Evolutionary conservation across 2,797 vertebrate genomes (phyloP).

Genomic region (Hafferia zeledoni): DNA sequence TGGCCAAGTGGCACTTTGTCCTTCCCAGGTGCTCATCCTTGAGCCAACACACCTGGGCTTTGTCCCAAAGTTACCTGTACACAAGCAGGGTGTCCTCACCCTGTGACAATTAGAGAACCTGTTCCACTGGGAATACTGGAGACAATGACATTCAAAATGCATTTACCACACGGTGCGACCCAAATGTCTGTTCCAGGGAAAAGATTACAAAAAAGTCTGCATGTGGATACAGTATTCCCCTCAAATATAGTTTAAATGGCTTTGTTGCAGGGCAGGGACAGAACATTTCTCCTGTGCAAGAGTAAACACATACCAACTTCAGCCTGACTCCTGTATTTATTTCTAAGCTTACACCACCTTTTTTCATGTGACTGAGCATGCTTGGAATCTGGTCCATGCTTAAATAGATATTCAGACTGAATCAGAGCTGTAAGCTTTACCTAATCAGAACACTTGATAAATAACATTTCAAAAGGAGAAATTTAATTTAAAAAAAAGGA

Average conservation of each 20-base stretch:
- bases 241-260: neutral
- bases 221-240: neutral
- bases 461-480: neutral
- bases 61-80: neutral
- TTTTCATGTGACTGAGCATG: neutral
- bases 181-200: neutral
- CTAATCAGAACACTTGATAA: neutral
- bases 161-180: neutral
- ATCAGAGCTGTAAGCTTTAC: neutral
- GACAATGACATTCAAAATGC: neutral
- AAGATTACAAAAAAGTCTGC: neutral
- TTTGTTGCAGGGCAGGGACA: neutral
- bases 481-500: neutral
- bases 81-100: neutral
- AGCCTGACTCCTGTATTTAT: accelerated
- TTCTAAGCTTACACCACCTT: neutral
- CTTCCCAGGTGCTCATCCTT: neutral
- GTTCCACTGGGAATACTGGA: neutral
- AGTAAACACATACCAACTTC: neutral
- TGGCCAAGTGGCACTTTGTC: neutral
- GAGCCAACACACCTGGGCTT: accelerated
- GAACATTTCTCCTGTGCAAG: neutral
- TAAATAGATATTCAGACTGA: neutral
- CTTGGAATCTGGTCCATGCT: neutral
- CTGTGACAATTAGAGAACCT: neutral